Conservation (phyloP, 2,113 vertebrate genomes). For the Parus major region DNA sequence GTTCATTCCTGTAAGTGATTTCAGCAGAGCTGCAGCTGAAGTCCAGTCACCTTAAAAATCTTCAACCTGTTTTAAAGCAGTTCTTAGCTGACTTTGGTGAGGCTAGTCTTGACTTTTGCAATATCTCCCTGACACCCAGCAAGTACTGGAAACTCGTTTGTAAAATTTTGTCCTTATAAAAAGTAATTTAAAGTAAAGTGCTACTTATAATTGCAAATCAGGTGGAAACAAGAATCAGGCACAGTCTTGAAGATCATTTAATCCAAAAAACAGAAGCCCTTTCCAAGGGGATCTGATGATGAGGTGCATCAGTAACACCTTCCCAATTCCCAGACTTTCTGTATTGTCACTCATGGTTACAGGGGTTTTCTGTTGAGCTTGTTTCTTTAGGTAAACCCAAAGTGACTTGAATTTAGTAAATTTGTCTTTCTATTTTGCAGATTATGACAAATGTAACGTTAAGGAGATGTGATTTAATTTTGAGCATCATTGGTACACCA, state of each 20-base stretch:
- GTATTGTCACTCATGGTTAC: background rate
- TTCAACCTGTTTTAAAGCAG: background rate
- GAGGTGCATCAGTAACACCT: background rate
- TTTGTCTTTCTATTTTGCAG: background rate
- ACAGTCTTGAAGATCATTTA: background rate
- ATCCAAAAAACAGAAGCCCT: background rate
- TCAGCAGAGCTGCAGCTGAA: background rate
- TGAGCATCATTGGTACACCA: slow-evolving; percentile 12
- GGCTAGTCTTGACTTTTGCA: background rate
- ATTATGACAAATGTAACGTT: background rate
- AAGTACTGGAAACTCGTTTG: background rate
- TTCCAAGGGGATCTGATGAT: background rate
- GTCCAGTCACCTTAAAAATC: background rate
- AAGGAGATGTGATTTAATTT: slow-evolving; percentile 48
- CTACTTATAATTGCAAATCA: background rate
- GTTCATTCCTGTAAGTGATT: background rate
- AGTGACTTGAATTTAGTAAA: slow-evolving; percentile 40
- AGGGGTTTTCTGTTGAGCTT: background rate
- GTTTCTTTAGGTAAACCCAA: slow-evolving; percentile 36
- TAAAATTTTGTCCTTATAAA: background rate
- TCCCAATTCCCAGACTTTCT: slow-evolving; percentile 12
- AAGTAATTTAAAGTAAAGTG: background rate
- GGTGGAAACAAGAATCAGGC: background rate
- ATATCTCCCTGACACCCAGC: background rate
- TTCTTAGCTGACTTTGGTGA: background rate